Percentiles rank a stretch among this genome's conserved stretches.
phyloP scores from a whole-genome alignment of 1,140 invertebrate genomes.

The Drosophila oshimai region DNA sequence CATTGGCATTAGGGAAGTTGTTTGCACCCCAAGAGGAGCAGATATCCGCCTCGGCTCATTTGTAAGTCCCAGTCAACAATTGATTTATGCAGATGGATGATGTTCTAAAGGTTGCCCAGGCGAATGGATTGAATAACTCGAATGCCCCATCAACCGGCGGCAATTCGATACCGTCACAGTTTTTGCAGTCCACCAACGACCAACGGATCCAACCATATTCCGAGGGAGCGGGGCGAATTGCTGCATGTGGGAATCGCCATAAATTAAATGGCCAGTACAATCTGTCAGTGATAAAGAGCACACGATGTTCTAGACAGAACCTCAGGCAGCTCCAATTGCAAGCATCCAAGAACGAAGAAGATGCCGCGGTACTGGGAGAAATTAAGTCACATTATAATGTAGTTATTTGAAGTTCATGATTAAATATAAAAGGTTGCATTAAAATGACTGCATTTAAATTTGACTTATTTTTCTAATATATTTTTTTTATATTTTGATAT shows the following conservation, averaged over 20 bases:
- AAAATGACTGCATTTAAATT: background rate
- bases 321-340: slow-evolving; percentile 44
- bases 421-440: background rate
- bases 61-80: slow-evolving; percentile 41
- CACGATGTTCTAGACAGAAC: slow-evolving; percentile 43
- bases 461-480: too few species aligned
- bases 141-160: slow-evolving; percentile 14
- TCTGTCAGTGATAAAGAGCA: slow-evolving; percentile 65
- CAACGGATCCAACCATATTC: slow-evolving; percentile 9
- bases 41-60: slow-evolving; percentile 34
- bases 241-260: slow-evolving; percentile 40
- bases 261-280: slow-evolving; percentile 53
- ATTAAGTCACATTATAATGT: background rate
- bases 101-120: slow-evolving; percentile 42
- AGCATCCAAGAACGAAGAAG: slow-evolving; percentile 39
- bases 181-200: background rate
- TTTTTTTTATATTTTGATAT: too few species aligned
- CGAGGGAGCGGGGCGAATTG: too few species aligned
- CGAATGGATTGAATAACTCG: slow-evolving; percentile 41
- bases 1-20: slow-evolving; percentile 27
- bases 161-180: slow-evolving; percentile 26
- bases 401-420: too few species aligned
- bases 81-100: slow-evolving; percentile 56
- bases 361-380: slow-evolving; percentile 6
- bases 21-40: background rate